Base-by-base conservation (phyloP, 2,888 invertebrate genomes). In the Spicauda simplicius region DNA sequence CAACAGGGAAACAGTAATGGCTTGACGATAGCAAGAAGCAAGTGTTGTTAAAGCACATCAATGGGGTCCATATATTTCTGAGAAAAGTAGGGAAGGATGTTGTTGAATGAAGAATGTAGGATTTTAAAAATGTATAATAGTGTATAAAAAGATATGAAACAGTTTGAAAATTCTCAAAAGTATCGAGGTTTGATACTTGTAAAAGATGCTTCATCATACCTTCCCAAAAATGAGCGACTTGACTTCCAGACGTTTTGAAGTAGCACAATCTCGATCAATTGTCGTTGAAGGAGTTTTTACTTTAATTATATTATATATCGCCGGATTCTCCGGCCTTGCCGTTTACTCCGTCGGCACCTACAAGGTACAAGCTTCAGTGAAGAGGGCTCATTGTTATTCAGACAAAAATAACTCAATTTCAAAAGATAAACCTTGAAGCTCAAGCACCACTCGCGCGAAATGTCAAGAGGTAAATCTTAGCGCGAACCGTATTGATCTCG, bases 331-430 rank as follows among this genome's bases (percentile, higher is more conserved):
- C 56, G 55, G 66, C 66, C 68, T 62, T 68, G 68, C 61, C 62
- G 68, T 68, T 62, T 68, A 68, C 62, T 52, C 37, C 37, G 56
- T 50, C 67, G 67, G 45, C 68, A 68, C 57, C 62, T 52, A 61
- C 60, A 60, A 66, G 60, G 66, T 66, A 66, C 54, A 65, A 53
- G 65, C 66, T 25, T 55, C 54, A 59, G 59, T 65, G 54, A 48
- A 66, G 66, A 60, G 60, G 60, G 59, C 66, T 66, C 60, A 66
- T 66, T 66, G 66, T 66, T 66, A 66, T 60, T 65, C 65, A 65
- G 65, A 66, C 66, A 66, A 66, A 66, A 66, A 66, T 66, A 66
- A 66, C 66, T 66, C 66, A 66, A 66, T 66, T 66, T 66, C 66
- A 66, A 66, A 66, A 66, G 66, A 66, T 66, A 66, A 66, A 66